Evolutionary conservation across 2,888 invertebrate genomes (phyloP), one percentile per base, ranked within the genome.

Genomic region (Drosophila macrothrix): DNA sequence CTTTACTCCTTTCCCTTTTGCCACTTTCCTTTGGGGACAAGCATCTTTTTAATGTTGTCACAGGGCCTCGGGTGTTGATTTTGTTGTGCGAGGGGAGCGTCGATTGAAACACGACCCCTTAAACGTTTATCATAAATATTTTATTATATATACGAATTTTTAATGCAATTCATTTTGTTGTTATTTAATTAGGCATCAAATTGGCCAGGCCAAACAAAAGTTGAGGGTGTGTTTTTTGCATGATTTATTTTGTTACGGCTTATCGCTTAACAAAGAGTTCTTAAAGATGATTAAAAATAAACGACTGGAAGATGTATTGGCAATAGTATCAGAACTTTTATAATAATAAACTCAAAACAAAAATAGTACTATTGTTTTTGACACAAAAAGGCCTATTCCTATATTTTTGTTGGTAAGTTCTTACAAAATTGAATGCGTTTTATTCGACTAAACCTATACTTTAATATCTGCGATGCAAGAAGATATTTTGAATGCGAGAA

Each of bases 111-210:
- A 80, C 72, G 61, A 52, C 55, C 58, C 74, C 66, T 72, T 79
- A 82, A 89, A 76, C 83, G 80, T 80, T 89, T 90, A 82, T 75
- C 75, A 88, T 89, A 80, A 89, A 89, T 89, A 73, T 88, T 89
- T 80, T 80, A 89, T 82, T 75, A 76, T 73, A 69, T 76, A 82
- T 75, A 73, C 67, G 58, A 54, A 55, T 74, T 74, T 70, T 46
- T 29, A 66, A 65, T 59, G 70, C 69, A 70, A 78, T 69, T 81
- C 60, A 64, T 68, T 78, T 73, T 67, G 76, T 56, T 73, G 70
- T 66, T 77, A 68, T 78, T 71, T 73, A 73, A 78, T 74, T 85
- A 83, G 56, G 19, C 76, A 53, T 59, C 28, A 67, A 78, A 78
- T 80, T 78, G 80, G 56, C 50, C 72, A 54, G 29, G 60, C 28